Evolutionary conservation across 2,888 invertebrate genomes (phyloP), one percentile per base, ranked within the genome.

Genomic region (Sarcophaga caerulescens): DNA sequence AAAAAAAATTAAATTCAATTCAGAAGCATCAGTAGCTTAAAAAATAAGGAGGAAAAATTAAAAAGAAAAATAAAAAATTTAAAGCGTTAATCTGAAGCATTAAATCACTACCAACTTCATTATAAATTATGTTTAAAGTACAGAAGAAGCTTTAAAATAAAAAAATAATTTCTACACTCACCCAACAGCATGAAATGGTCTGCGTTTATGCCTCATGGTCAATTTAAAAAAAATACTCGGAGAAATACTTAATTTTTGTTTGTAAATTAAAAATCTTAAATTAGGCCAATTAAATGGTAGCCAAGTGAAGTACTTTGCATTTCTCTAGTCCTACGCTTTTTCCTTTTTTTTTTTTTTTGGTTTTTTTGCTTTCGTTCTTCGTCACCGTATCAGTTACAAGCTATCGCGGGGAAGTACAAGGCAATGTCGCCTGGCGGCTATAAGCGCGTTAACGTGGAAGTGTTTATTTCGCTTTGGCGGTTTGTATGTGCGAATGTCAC

Each of bases 201-300:
- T 12, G 52, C 17, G 0, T 52, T 52, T 52, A 14, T 17, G 52
- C 52, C 4, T 52, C 10, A 14, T 14, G 0, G 35, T 35, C 2
- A 52, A 17, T 14, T 52, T 4, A 0, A 14, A 12, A 52, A 68
- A 71, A 77, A 82, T 78, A 17, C 52, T 82, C 60, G 84, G 52
- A 82, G 74, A 85, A 81, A 80, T 80, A 85, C 85, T 86, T 82
- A 84, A 85, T 86, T 87, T 88, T 35, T 83, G 79, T 88, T 87
- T 89, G 88, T 89, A 89, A 89, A 90, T 90, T 89, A 89, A 90
- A 89, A 90, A 89, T 89, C 88, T 88, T 89, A 89, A 90, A 90
- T 90, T 89, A 89, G 89, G 89, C 88, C 90, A 89, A 89, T 90
- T 90, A 90, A 89, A 89, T 88, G 87, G 88, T 89, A 88, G 88